Evolutionary conservation across 2,888 invertebrate genomes (phyloP), one percentile per base, ranked within the genome.

Genomic region (Latheticus oryzae): DNA sequence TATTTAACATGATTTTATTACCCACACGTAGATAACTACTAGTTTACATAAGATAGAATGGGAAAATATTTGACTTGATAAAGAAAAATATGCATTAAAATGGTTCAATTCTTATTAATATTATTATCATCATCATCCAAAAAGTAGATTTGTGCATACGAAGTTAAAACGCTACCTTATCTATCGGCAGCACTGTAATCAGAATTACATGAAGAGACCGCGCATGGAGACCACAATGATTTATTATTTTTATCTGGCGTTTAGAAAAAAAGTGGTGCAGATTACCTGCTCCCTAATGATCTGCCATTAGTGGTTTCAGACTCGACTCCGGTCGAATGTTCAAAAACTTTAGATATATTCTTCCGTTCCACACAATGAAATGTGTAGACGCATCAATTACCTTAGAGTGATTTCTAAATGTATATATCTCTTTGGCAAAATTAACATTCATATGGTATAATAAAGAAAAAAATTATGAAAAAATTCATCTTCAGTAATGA

Each of bases 241-340:
- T 77, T 76, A 78, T 78, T 76, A 76, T 76, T 78, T 78, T 77
- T 77, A 77, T 77, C 77, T 74, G 63, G 63, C 66, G 66, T 68
- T 72, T 73, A 70, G 69, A 70, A 74, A 73, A 74, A 76, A 74
- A 73, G 71, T 67, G 67, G 69, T 66, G 74, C 69, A 78, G 77
- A 78, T 77, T 77, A 77, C 77, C 78, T 76, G 76, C 66, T 40
- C 74, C 76, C 76, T 78, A 78, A 78, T 78, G 78, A 78, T 78
- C 74, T 71, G 68, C 77, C 78, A 78, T 78, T 78, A 78, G 76
- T 73, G 73, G 67, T 65, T 67, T 63, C 63, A 60, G 58, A 61
- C 62, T 62, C 63, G 62, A 32, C 61, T 52, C 60, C 68, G 61
- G 66, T 68, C 66, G 66, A 66, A 65, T 62, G 65, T 62, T 66